Base-by-base conservation (phyloP, 1,140 invertebrate species). In the Bathynomus jamesi region DNA sequence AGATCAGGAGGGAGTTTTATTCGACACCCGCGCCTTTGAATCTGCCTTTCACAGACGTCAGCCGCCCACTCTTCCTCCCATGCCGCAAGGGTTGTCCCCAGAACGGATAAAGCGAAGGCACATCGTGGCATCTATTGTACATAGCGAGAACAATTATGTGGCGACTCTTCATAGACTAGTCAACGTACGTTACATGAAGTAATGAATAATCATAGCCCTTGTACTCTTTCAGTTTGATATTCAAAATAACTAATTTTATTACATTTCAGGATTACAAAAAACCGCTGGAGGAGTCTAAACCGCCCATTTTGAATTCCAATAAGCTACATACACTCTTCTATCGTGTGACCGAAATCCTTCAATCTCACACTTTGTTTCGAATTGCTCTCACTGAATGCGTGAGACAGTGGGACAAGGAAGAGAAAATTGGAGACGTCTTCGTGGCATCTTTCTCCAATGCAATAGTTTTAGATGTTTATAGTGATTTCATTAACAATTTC, bases 401-500 rank as follows among this genome's bases (percentile, higher is more conserved):
- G 25, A 85, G 88, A 73, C 91, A 90, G 78, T 98, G 95, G 95
- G 95, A 97, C 84, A 87, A 89, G 78, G 91, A 96, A 78, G 94
- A 97, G 83, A 90, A 90, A 82, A 91, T 98, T 79, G 95, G 95
- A 65, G 93, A 96, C 83, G 94, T 96, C 68, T 97, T 98, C 82
- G 89, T 94, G 46, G 91, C 89, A 74, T 93, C 91, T 64, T 96
- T 96, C 82, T 96, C 93, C 24, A 96, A 96, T 84, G 88, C 91
- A 11, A 91, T 95, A 80, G 92, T 98, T 71, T 84, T 97, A 70
- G 93, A 98, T 80, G 92, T 95, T 72, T 98, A 98, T 82, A 95
- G 92, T 71, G 93, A 91, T 66, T 98, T 96, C 84, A 96, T 98
- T 62, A 98, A 98, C 83, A 98, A 97, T 84, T 98, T 98, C 84